Evolutionary conservation across 2,797 vertebrate genomes (phyloP).

Genomic region (Hemibagrus guttatus): DNA sequence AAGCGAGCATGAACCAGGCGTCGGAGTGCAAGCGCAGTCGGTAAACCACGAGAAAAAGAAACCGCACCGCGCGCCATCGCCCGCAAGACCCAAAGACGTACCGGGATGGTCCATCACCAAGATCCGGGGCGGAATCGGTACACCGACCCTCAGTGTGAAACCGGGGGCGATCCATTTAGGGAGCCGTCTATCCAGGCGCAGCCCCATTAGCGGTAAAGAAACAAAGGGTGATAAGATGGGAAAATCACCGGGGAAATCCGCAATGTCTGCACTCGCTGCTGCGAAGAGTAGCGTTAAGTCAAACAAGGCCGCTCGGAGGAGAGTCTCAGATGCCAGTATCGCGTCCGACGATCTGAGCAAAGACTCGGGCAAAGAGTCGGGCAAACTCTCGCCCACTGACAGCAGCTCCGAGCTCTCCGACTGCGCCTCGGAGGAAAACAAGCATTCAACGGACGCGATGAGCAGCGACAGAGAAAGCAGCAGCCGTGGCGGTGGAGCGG

Average conservation of each 20-base stretch:
- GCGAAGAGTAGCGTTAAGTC: slow-evolving; percentile 67
- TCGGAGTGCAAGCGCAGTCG: slow-evolving; percentile 63
- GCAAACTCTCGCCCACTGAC: slow-evolving; percentile 81
- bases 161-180: slow-evolving; percentile 75
- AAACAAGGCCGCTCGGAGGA: slow-evolving; percentile 70
- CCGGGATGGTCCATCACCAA: slow-evolving; percentile 89
- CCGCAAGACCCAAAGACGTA: slow-evolving; percentile 90
- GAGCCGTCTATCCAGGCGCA: slow-evolving; percentile 75
- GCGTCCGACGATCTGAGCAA: slow-evolving; percentile 75
- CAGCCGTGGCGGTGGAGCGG: slow-evolving; percentile 67
- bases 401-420: slow-evolving; percentile 87
- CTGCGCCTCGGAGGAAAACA: slow-evolving; percentile 80
- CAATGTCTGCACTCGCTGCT: not conserved
- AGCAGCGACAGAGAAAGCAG: slow-evolving; percentile 85
- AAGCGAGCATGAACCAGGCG: slow-evolving; percentile 64
- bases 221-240: slow-evolving; percentile 66
- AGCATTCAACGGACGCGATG: slow-evolving; percentile 81
- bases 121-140: slow-evolving; percentile 79
- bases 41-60: slow-evolving; percentile 81
- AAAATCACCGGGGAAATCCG: slow-evolving; percentile 69
- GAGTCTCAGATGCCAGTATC: slow-evolving; percentile 73
- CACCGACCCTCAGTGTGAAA: slow-evolving; percentile 72
- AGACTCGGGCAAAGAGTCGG: slow-evolving; percentile 77
- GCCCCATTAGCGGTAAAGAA: slow-evolving; percentile 72
- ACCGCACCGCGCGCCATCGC: slow-evolving; percentile 87